These are phyloP conservation scores for Buathra laborator DNA, from an alignment of 2,888 invertebrate species.

Conservation along the genomic window DNA sequence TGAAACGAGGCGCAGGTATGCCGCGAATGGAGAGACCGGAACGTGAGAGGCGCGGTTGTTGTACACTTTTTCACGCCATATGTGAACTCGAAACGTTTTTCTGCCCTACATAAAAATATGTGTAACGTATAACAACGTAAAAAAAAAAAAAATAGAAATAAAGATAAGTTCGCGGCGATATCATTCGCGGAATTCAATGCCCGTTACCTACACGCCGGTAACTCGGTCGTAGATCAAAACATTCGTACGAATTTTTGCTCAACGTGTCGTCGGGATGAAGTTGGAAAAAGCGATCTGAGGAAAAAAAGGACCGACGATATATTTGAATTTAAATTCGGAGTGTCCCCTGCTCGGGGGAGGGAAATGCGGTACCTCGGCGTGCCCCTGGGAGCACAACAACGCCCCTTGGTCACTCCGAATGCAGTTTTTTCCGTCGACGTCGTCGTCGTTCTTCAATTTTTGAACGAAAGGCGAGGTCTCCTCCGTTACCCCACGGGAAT, in stretches of 20 bases:
- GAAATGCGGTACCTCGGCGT: slow-evolving; percentile 65
- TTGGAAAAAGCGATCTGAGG: slow-evolving; percentile 33
- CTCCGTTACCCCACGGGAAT: slow-evolving; percentile 72
- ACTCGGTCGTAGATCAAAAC: slow-evolving; percentile 71
- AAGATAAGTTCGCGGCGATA: not conserved
- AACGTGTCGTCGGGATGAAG: slow-evolving; percentile 64
- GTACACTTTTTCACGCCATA: slow-evolving; percentile 55
- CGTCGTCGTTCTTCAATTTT: slow-evolving; percentile 83
- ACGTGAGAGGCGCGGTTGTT: slow-evolving; percentile 40
- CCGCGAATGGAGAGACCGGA: slow-evolving; percentile 43
- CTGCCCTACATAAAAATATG: slow-evolving; percentile 1
- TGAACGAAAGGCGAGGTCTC: slow-evolving; percentile 74
- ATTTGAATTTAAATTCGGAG: slow-evolving; percentile 84
- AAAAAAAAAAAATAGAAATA: not conserved
- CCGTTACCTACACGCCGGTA: not conserved
- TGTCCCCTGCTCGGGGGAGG: slow-evolving; percentile 66
- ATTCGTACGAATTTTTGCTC: slow-evolving; percentile 76
- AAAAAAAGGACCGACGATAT: slow-evolving; percentile 70
- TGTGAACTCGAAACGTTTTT: slow-evolving; percentile 52
- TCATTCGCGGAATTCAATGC: not conserved
- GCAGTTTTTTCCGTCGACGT: slow-evolving; percentile 80
- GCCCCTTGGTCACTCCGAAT: slow-evolving; percentile 83
- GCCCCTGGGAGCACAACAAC: slow-evolving; percentile 74
- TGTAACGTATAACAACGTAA: not conserved
- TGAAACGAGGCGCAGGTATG: slow-evolving; percentile 68